Conservation (phyloP, 1,140 invertebrate species). For the Penaeus chinensis region DNA sequence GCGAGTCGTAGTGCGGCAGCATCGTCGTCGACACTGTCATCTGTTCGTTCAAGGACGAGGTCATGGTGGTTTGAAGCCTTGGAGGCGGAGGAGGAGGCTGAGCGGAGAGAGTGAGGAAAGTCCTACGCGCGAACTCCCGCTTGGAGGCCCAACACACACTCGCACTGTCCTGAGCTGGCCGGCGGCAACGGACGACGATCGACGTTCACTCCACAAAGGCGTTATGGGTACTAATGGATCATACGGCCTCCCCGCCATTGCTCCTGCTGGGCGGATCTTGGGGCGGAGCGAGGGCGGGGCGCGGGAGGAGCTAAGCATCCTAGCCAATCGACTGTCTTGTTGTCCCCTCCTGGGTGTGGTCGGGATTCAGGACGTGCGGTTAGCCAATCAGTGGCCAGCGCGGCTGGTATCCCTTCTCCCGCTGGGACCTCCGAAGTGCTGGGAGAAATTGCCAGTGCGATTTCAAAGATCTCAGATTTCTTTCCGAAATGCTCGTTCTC, state of each 20-base stretch:
- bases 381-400: conserved; percentile 46
- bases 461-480: no score
- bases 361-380: conserved; percentile 25
- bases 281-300: conserved; percentile 37
- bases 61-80: no score
- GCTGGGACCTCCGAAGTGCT: conserved; percentile 22
- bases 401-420: conserved; percentile 29
- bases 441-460: neutral
- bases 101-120: no score
- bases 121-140: no score
- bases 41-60: no score
- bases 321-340: neutral
- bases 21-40: no score
- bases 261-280: conserved; percentile 28
- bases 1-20: no score
- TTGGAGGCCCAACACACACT: no score
- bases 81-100: no score
- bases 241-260: conserved; percentile 29
- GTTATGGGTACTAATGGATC: conserved; percentile 28
- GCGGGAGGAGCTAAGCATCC: neutral
- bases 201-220: conserved; percentile 20
- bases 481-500: no score
- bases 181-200: neutral
- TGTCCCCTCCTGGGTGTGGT: conserved; percentile 44
- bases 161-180: no score